Evolutionary conservation across 2,113 vertebrate genomes (phyloP).

Genomic region (Lathamus discolor): DNA sequence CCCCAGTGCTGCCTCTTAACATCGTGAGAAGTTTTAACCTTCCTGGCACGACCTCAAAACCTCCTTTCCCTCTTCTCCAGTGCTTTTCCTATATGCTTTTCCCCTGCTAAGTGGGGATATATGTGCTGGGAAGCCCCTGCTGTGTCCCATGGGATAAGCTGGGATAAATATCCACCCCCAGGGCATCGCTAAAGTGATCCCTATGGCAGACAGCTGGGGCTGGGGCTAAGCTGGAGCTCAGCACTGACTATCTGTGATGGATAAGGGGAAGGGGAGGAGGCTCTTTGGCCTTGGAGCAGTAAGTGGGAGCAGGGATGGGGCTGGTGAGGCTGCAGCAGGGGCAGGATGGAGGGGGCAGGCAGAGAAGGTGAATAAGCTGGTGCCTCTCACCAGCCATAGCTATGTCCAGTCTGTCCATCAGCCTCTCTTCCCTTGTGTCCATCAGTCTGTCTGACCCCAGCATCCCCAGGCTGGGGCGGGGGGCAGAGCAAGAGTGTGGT

Average conservation of each 20-base stretch:
- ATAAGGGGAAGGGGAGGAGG: background rate
- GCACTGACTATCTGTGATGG: background rate
- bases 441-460: background rate
- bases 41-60: background rate
- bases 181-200: background rate
- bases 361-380: rapidly evolving
- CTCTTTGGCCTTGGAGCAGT: rapidly evolving
- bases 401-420: rapidly evolving
- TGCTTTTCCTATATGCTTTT: background rate
- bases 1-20: background rate
- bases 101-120: constrained; percentile 44
- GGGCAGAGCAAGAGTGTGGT: rapidly evolving
- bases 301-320: background rate
- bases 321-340: background rate
- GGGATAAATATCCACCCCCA: background rate
- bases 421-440: rapidly evolving
- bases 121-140: background rate
- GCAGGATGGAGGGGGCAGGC: background rate
- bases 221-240: constrained; percentile 26
- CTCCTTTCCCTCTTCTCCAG: background rate
- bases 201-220: constrained; percentile 4
- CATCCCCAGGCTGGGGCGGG: background rate
- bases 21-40: background rate
- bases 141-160: background rate
- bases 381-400: background rate